A percentile compares a stretch with the other conserved stretches of the same genome.
Evolutionary conservation across 2,888 invertebrate genomes (phyloP).

Genomic region (Quadroppia sp.): DNA sequence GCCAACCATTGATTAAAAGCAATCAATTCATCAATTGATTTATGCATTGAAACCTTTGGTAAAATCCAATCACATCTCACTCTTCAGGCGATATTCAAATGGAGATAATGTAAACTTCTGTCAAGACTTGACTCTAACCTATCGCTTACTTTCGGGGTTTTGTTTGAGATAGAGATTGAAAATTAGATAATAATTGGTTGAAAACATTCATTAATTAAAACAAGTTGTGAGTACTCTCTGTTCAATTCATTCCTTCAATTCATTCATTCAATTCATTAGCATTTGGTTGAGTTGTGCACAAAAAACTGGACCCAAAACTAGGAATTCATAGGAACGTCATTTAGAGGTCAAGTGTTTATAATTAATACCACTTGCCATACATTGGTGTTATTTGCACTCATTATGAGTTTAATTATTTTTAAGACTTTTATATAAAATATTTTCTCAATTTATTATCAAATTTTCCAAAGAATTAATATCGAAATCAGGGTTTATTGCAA

Average conservation of each 20-base stretch:
- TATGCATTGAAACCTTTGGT: background rate
- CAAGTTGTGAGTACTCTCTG: slow-evolving; percentile 20
- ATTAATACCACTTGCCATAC: slow-evolving; percentile 8
- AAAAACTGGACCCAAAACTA: background rate
- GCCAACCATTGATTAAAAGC: background rate
- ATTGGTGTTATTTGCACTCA: background rate
- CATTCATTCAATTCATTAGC: slow-evolving; percentile 9
- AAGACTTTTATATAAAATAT: no score
- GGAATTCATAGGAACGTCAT: background rate
- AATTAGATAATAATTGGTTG: background rate
- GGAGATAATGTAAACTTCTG: background rate
- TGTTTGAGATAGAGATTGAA: background rate
- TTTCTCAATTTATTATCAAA: no score
- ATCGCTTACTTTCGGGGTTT: slow-evolving; percentile 18
- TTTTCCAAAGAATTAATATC: no score
- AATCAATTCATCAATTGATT: background rate
- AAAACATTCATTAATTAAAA: background rate
- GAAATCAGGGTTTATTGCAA: no score
- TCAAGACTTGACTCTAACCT: background rate
- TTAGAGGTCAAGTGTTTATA: slow-evolving; percentile 12
- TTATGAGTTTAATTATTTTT: no score
- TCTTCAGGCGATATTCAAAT: slow-evolving; percentile 8
- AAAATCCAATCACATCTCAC: background rate
- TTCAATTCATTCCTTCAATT: background rate
- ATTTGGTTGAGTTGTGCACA: background rate